Conservation (phyloP, 2,888 invertebrate genomes). For the Sympetrum striolatum region DNA sequence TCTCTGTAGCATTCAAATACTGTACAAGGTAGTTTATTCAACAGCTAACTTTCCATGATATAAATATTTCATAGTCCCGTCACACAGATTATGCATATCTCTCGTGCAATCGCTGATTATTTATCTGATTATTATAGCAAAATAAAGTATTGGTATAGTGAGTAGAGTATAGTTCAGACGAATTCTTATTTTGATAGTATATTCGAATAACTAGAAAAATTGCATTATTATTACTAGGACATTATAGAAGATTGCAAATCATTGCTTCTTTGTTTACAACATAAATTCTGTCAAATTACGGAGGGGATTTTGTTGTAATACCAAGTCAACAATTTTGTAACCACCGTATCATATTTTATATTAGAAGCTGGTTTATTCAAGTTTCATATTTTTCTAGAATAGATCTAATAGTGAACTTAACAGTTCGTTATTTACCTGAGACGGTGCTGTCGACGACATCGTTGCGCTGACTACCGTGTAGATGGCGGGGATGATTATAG, state of each 20-base stretch:
- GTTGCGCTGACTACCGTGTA: not conserved
- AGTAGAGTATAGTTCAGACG: no score
- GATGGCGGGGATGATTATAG: not conserved
- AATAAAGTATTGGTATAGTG: no score
- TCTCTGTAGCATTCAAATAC: no score
- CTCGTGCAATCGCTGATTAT: no score
- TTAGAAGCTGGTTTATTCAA: not conserved
- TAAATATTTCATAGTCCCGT: no score
- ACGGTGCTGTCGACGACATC: constrained; percentile 22
- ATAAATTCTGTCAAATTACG: not conserved
- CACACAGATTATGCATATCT: no score
- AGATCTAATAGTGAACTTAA: not conserved
- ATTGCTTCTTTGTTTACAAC: constrained; percentile 29
- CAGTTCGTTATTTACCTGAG: constrained; percentile 23
- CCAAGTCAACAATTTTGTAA: not conserved
- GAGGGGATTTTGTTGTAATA: not conserved
- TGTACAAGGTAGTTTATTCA: no score
- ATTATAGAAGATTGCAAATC: not conserved
- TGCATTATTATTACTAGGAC: no score
- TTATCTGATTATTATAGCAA: no score
- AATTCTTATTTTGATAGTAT: no score
- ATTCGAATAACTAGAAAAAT: no score
- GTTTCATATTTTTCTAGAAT: not conserved
- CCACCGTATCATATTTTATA: not conserved
- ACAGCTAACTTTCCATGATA: no score